Base-by-base conservation (phyloP, 2,888 invertebrate genomes). In the Conops quadrifasciatus region DNA sequence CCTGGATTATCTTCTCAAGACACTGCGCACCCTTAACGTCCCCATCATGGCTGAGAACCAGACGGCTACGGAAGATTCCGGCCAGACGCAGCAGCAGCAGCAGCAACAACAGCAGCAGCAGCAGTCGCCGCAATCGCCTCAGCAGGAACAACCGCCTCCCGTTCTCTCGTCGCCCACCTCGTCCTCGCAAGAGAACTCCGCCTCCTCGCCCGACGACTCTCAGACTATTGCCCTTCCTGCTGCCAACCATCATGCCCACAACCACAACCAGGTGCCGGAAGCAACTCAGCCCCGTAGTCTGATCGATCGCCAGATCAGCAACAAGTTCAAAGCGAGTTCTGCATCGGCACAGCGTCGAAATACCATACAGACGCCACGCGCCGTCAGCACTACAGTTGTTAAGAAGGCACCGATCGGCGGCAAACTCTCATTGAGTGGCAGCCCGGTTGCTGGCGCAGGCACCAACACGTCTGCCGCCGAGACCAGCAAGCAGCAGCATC, bases 1-100 rank as follows among this genome's bases (percentile, higher is more conserved):
- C 77, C 83, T 83, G 83, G 84, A 83, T 83, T 84, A 83, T 82
- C 78, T 83, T 80, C 81, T 84, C 73, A 83, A 83, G 75, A 83
- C 84, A 78, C 83, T 83, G 75, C 83, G 83, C 63, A 82, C 83
- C 77, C 81, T 83, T 75, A 84, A 84, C 80, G 81, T 78, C 76
- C 83, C 83, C 82, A 84, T 83, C 80, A 84, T 84, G 85, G 84
- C 84, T 80, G 84, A 84, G 80, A 84, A 84, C 81, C 85, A 84
- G 80, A 84, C 83, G 73, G 85, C 84, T 74, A 83, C 80, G 78
- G 85, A 84, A 80, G 85, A 85, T 81, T 84, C 85, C 77, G 84
- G 85, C 78, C 84, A 84, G 74, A 80, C 82, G 77, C 79, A 80
- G 71, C 84, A 85, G 81, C 84, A 84, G 77, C 84, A 84, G 78